These are phyloP conservation scores for Athetis lepigone DNA, from an alignment of 2,888 invertebrate species.

Conservation along the genomic window DNA sequence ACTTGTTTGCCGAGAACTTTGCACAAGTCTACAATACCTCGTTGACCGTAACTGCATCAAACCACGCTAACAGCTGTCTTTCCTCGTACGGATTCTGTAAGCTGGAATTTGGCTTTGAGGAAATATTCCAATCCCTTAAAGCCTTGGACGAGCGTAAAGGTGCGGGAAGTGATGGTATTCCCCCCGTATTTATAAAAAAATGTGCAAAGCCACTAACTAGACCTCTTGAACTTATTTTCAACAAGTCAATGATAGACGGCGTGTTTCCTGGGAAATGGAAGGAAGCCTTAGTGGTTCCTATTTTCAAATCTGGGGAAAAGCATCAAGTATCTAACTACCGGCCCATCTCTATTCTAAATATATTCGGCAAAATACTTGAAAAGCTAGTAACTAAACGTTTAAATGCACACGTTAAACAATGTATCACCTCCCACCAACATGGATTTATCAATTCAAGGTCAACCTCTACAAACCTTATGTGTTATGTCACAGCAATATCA, in stretches of 20 bases:
- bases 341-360: constrained; percentile 4
- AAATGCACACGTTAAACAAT: neutral
- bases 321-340: constrained; percentile 2
- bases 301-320: constrained; percentile 10
- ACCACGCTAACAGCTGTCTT: neutral
- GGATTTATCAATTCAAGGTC: constrained; percentile 6
- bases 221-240: constrained; percentile 5
- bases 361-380: constrained; percentile 8
- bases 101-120: neutral
- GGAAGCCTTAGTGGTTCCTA: constrained; percentile 2
- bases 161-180: constrained; percentile 4
- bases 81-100: neutral
- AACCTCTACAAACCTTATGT: neutral
- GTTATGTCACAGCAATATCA: constrained; percentile 1
- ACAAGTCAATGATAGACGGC: neutral
- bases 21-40: constrained; percentile 4
- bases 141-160: neutral
- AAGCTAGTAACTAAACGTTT: neutral
- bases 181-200: neutral
- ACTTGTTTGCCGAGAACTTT: constrained; percentile 1
- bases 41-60: neutral
- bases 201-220: constrained; percentile 1
- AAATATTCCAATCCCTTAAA: neutral
- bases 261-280: neutral
- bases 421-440: neutral